Base-by-base conservation (phyloP, 2,113 vertebrate genomes). In the Himantopus leucocephalus region DNA sequence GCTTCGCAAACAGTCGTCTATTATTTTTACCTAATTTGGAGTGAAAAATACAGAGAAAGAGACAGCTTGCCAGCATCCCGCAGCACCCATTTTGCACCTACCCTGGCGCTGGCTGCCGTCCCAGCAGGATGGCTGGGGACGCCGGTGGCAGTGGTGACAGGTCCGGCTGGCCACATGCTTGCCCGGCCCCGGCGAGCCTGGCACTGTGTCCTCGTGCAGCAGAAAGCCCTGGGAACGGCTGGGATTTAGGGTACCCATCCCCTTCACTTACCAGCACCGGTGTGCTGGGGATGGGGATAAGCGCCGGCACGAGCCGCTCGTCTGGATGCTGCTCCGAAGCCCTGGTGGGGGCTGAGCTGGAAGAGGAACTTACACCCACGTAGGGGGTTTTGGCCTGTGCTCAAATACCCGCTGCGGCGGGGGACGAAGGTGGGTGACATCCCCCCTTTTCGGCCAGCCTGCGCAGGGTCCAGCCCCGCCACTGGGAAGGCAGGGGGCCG, bases 91-190 rank as follows among this genome's bases (percentile, higher is more conserved):
- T 32, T 12, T 23, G 75, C 62, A 11, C 37, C 20, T 50, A 7
- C 12, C 30, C 10, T 34, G 1, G 17, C 0, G 5, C 58, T 37
- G 20, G 53, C 34, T 73, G 16, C 47, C 1, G 0, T 55, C 35
- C 43, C 74, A 15, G 55, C 22, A 26, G 35, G 55, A 9, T 11
- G 6, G 15, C 6, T 9, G n/a, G 35, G 43, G 37, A 32, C 2
- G 14, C 34, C 12, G 34, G 59, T n/a, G 48, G 11, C 81, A 30
- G 9, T 1, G 10, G 34, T 10, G 50, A 14, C 21, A 9, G 27
- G 4, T 37, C 14, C 52, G 55, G 47, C n/a, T 0, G 3, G 60
- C 24, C 15, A 4, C 5, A 6, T 37, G n/a, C 30, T 35, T 16
- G 35, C 16, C 45, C 43, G 9, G 16, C 10, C 29, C 6, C 1